These are phyloP conservation scores for Micrasema minimum DNA, from an alignment of 1,140 invertebrate genomes.

Conservation along the genomic window DNA sequence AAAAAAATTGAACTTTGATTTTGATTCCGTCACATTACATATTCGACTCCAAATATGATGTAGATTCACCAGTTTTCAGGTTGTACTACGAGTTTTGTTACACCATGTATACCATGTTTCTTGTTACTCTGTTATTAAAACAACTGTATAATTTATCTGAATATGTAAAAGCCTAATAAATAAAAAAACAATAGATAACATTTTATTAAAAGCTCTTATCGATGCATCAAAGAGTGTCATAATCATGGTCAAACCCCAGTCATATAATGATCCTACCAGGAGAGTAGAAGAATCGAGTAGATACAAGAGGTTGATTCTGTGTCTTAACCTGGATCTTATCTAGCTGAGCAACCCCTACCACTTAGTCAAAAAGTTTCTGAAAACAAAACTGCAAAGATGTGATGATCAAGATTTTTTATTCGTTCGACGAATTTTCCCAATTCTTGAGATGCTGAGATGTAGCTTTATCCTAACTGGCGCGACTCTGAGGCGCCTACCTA, in stretches of 20 bases:
- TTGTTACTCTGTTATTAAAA: too few species aligned
- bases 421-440: neutral
- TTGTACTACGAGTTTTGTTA: too few species aligned
- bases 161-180: too few species aligned
- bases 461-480: constrained; percentile 28
- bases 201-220: too few species aligned
- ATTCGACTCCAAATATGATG: too few species aligned
- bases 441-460: neutral
- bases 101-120: too few species aligned
- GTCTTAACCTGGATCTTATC: constrained; percentile 20
- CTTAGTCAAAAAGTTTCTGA: neutral
- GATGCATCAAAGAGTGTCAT: too few species aligned
- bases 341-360: neutral
- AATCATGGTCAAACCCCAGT: constrained; percentile 24
- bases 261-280: constrained; percentile 16
- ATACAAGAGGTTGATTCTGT: constrained; percentile 25
- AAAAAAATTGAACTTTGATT: too few species aligned
- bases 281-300: constrained; percentile 13
- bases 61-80: too few species aligned
- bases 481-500: constrained; percentile 32
- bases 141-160: too few species aligned
- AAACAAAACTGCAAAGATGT: neutral
- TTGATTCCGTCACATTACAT: too few species aligned
- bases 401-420: neutral
- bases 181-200: too few species aligned